Percentiles rank a stretch among this genome's conserved stretches.
Conservation (phyloP, 2,113 vertebrate genomes). For the Colossoma macropomum region DNA sequence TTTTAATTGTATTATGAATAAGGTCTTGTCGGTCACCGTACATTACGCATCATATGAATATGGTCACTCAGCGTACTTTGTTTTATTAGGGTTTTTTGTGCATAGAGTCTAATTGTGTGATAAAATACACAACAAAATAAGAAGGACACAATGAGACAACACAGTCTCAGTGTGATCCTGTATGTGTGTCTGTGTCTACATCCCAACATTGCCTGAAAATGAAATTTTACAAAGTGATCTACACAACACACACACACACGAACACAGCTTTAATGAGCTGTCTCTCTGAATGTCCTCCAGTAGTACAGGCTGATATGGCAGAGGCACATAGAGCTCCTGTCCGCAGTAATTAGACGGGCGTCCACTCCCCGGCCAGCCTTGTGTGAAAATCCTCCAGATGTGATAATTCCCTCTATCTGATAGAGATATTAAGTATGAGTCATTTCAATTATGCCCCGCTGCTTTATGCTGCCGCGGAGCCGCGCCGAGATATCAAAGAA, state of each 20-base stretch:
- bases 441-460: constrained; percentile 38
- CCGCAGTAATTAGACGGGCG: constrained; percentile 33
- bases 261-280: constrained; percentile 24
- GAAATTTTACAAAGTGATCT: neutral
- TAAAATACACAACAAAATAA: neutral
- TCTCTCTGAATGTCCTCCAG: constrained; percentile 38
- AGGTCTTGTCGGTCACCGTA: too few species aligned
- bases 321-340: constrained; percentile 11
- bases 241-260: too few species aligned
- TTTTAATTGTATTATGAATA: too few species aligned
- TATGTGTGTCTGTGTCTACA: neutral
- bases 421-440: constrained; percentile 50
- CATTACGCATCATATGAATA: too few species aligned
- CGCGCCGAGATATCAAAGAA: constrained; percentile 20
- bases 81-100: too few species aligned
- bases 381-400: constrained; percentile 35
- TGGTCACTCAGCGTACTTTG: too few species aligned
- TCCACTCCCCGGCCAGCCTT: constrained; percentile 19
- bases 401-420: constrained; percentile 42
- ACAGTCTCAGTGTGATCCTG: too few species aligned
- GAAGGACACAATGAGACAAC: too few species aligned
- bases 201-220: neutral
- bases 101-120: neutral
- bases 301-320: constrained; percentile 37
- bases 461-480: constrained; percentile 23